Conservation (phyloP, 2,797 vertebrate species). For the Takifugu ocellatus region DNA sequence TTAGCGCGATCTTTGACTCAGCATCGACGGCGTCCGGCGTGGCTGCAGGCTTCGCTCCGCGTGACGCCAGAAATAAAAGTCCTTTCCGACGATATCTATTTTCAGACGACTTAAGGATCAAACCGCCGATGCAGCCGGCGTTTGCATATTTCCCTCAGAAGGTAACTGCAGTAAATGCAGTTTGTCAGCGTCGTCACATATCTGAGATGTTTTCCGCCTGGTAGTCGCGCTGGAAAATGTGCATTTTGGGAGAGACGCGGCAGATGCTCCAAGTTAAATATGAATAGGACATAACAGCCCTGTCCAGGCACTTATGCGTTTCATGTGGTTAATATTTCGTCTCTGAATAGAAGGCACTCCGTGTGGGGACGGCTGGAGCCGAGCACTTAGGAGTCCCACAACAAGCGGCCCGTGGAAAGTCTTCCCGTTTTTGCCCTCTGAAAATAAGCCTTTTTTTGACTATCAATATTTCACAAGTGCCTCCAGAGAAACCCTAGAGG, state of each 20-base stretch:
- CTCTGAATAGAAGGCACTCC: slow-evolving; percentile 72
- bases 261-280: slow-evolving; percentile 75
- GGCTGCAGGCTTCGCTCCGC: slow-evolving; percentile 31
- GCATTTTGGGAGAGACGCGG: slow-evolving; percentile 66
- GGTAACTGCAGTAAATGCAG: slow-evolving; percentile 44
- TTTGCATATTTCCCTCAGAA: slow-evolving; percentile 37
- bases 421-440: slow-evolving; percentile 64
- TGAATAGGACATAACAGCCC: slow-evolving; percentile 76
- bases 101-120: slow-evolving; percentile 43
- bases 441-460: slow-evolving; percentile 70
- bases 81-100: slow-evolving; percentile 32
- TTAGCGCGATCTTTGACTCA: slow-evolving; percentile 62
- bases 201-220: slow-evolving; percentile 60
- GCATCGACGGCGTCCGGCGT: slow-evolving; percentile 31
- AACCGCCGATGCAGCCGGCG: slow-evolving; percentile 21
- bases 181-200: slow-evolving; percentile 62
- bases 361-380: slow-evolving; percentile 54
- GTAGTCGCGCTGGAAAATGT: slow-evolving; percentile 58
- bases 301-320: slow-evolving; percentile 74
- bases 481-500: slow-evolving; percentile 93
- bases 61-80: slow-evolving; percentile 29
- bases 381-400: slow-evolving; percentile 71
- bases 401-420: slow-evolving; percentile 54
- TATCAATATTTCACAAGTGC: slow-evolving; percentile 99
- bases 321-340: slow-evolving; percentile 77